These are phyloP conservation scores for Ptilonorhynchus violaceus DNA, from an alignment of 2,113 vertebrate species.

Conservation along the genomic window DNA sequence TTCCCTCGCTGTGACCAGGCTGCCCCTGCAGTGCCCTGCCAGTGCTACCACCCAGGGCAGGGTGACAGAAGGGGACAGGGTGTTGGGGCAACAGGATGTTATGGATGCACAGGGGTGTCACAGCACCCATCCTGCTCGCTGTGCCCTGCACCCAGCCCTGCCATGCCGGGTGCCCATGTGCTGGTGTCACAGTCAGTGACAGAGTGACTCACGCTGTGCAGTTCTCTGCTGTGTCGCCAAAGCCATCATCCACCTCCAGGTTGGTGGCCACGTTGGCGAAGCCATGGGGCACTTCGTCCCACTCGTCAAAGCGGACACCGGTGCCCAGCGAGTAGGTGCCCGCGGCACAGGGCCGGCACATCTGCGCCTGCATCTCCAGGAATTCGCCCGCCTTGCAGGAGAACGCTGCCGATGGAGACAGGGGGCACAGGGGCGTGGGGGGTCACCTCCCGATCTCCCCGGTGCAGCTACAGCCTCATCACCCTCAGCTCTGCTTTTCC, in stretches of 20 bases:
- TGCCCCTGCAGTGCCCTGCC: background rate
- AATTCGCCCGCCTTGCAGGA: conserved; percentile 91
- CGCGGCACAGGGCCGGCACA: conserved; percentile 81
- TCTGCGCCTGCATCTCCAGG: conserved; percentile 91
- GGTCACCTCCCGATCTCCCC: accelerated
- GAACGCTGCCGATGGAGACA: conserved; percentile 76
- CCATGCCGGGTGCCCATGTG: background rate
- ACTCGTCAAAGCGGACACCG: conserved; percentile 86
- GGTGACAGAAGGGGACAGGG: background rate
- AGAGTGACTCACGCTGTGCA: conserved; percentile 82
- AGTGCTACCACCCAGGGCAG: background rate
- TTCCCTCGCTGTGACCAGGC: background rate
- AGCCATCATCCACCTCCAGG: conserved; percentile 55
- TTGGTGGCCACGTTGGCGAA: conserved; percentile 84
- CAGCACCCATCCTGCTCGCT: background rate
- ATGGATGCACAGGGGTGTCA: too few species aligned
- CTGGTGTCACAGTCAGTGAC: background rate
- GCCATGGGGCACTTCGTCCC: conserved; percentile 86
- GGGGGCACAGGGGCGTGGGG: background rate
- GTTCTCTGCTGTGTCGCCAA: conserved; percentile 57
- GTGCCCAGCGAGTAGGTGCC: conserved; percentile 94
- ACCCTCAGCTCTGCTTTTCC: background rate
- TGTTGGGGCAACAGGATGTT: accelerated
- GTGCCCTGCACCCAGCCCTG: background rate
- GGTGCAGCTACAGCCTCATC: conserved; percentile 26